phyloP scores from a whole-genome alignment of 2,113 vertebrate genomes.

The Archilochus colubris region DNA sequence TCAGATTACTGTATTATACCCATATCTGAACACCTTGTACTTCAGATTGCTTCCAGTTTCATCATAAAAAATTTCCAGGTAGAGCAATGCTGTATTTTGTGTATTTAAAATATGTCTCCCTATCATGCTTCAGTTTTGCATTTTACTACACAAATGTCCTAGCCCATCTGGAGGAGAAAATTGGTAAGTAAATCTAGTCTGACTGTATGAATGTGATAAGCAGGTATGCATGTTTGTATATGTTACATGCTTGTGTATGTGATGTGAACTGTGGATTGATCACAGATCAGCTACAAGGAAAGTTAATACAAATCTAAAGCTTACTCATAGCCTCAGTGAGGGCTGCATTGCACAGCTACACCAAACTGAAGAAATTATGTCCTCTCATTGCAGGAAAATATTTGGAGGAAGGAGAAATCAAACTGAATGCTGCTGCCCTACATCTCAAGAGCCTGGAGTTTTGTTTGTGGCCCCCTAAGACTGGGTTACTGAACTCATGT shows the following conservation, averaged over 20 bases:
- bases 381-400: background rate
- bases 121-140: background rate
- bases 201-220: background rate
- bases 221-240: too few species aligned
- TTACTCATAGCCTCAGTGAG: background rate
- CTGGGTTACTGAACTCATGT: background rate
- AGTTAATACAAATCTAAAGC: background rate
- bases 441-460: background rate
- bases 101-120: background rate
- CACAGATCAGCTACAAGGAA: background rate
- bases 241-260: background rate
- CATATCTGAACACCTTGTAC: background rate
- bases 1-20: background rate
- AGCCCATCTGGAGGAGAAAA: background rate
- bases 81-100: background rate
- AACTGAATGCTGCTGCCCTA: background rate
- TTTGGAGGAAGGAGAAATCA: background rate
- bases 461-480: background rate
- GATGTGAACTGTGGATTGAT: background rate
- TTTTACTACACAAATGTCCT: background rate
- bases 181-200: background rate
- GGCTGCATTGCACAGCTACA: background rate
- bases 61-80: background rate
- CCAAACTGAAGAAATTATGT: background rate
- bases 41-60: background rate